Evolutionary conservation across 1,140 invertebrate genomes (phyloP).

Genomic region (Brachionus rotundiformis): DNA sequence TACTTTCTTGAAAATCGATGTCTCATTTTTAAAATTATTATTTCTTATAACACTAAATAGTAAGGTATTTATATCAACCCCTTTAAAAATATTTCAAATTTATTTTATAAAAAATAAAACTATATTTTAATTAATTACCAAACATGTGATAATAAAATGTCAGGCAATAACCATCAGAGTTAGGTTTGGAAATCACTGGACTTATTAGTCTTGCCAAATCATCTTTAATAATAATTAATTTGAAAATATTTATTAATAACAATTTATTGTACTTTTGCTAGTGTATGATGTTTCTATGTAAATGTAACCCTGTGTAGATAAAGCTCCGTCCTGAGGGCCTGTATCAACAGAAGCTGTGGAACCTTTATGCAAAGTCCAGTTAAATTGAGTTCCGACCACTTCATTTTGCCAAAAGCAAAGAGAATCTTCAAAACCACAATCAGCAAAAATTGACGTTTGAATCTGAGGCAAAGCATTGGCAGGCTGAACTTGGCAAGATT

Average conservation of each 20-base stretch:
- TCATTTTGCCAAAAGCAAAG: conserved; percentile 27
- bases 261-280: not conserved
- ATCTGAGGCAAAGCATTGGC: not conserved
- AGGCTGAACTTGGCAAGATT: conserved; percentile 44
- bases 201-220: conserved; percentile 21
- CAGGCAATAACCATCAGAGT: conserved; percentile 47
- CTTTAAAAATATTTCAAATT: not conserved
- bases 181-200: conserved; percentile 26
- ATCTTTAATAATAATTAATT: not conserved
- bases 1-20: conserved; percentile 8
- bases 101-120: not conserved
- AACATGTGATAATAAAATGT: conserved; percentile 55
- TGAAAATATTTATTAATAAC: not conserved
- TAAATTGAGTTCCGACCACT: conserved; percentile 13
- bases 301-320: conserved; percentile 53
- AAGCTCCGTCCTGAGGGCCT: conserved; percentile 48
- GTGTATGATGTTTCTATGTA: conserved; percentile 56
- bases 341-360: not conserved
- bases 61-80: conserved; percentile 20
- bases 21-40: conserved; percentile 21
- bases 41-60: not conserved
- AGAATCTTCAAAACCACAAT: conserved; percentile 71
- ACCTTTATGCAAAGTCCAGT: conserved; percentile 37
- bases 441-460: conserved; percentile 28
- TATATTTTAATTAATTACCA: conserved; percentile 51